These are phyloP conservation scores for Theristicus caerulescens DNA, from an alignment of 2,113 vertebrate genomes.

Conservation along the genomic window DNA sequence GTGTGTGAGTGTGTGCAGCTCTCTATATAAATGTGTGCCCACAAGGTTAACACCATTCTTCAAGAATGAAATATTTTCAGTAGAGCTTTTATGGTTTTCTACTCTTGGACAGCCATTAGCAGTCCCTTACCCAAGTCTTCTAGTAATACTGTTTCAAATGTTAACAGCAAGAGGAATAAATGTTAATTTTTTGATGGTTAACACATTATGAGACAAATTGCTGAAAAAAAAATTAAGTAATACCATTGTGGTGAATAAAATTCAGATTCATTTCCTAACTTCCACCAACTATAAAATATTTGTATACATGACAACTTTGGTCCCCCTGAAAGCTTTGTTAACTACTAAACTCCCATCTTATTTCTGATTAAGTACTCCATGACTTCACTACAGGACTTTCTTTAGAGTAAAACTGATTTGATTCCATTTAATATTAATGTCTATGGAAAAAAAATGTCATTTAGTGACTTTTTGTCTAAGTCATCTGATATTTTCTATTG, in stretches of 20 bases:
- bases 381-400: not conserved
- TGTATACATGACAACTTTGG: not conserved
- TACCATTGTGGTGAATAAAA: not conserved
- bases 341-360: not conserved
- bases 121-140: not conserved
- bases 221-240: not conserved
- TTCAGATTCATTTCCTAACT: not conserved
- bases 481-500: not conserved
- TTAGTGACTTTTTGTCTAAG: not conserved
- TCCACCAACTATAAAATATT: not conserved
- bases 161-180: not conserved
- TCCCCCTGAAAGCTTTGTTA: not conserved
- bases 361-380: not conserved
- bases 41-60: not conserved
- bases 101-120: not conserved
- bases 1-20: not conserved
- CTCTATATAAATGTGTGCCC: not conserved
- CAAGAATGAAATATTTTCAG: not conserved
- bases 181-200: not conserved
- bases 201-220: not conserved
- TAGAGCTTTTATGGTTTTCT: not conserved
- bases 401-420: not conserved
- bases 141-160: not conserved
- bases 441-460: not conserved
- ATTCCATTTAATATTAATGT: not conserved